phyloP scores from a whole-genome alignment of 2,113 vertebrate species.

The Aythya baeri region DNA sequence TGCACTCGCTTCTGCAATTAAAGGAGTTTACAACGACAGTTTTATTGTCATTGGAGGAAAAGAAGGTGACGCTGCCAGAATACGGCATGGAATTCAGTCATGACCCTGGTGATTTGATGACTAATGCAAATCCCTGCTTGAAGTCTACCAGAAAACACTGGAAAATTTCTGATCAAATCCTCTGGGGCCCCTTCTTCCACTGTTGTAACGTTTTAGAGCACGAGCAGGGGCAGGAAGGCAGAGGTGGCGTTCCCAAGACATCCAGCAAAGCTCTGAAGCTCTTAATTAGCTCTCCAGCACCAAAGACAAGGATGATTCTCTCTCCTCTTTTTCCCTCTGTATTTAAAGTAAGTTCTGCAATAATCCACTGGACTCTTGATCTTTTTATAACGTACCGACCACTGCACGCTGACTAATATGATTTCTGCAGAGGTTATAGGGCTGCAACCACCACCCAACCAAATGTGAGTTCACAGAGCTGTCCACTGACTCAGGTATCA shows the following conservation, averaged over 20 bases:
- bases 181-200: not conserved
- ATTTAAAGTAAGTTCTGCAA: not conserved
- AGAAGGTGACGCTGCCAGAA: not conserved
- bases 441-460: not conserved
- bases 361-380: not conserved
- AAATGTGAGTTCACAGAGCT: not conserved
- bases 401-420: not conserved
- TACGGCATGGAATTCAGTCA: not conserved
- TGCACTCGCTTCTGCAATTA: not conserved
- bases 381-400: not conserved
- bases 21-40: not conserved
- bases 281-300: not conserved
- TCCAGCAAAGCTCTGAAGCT: not conserved
- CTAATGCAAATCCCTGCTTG: not conserved
- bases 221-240: conserved; percentile 16
- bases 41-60: not conserved
- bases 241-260: conserved; percentile 41
- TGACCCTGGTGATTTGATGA: not conserved
- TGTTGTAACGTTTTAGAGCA: not conserved
- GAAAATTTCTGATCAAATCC: conserved; percentile 54
- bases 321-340: not conserved
- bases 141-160: conserved; percentile 12
- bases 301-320: not conserved
- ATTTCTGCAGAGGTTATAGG: not conserved
- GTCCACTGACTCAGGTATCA: not conserved